phyloP scores from a whole-genome alignment of 1,140 invertebrate species.

The Nasonia longicornis region DNA sequence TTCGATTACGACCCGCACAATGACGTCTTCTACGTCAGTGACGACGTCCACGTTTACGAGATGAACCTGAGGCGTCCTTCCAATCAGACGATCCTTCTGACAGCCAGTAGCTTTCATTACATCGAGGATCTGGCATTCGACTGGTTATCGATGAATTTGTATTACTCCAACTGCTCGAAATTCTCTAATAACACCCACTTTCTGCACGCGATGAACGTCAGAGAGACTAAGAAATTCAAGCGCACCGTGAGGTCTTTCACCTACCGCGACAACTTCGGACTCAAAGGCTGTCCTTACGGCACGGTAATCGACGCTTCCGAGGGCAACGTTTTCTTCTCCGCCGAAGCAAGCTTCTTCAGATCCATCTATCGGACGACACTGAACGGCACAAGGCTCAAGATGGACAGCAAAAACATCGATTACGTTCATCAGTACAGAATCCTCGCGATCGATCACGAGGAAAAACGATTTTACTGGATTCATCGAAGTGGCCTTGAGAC shows the following conservation, averaged over 20 bases:
- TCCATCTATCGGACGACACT: not conserved
- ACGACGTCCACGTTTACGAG: not conserved
- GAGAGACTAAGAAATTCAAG: not conserved
- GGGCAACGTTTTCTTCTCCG: not conserved
- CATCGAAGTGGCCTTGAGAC: not conserved
- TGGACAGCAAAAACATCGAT: not conserved
- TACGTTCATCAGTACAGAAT: not conserved
- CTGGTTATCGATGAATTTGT: not conserved
- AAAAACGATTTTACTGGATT: not conserved
- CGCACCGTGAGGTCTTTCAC: not conserved
- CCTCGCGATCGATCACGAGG: not conserved
- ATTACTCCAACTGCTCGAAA: not conserved
- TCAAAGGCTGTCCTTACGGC: not conserved
- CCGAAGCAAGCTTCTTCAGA: not conserved
- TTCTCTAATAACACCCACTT: not conserved
- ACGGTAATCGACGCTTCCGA: not conserved
- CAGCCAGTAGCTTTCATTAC: not conserved
- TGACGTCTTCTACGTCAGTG: not conserved
- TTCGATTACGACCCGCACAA: not conserved
- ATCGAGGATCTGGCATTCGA: not conserved
- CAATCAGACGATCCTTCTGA: not conserved
- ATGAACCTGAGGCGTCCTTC: not conserved
- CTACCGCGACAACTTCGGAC: not conserved
- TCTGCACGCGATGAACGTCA: not conserved
- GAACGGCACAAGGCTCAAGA: not conserved